These are phyloP conservation scores for Brachyrhaphis roseni DNA, from an alignment of 2,797 vertebrate genomes.

Conservation along the genomic window DNA sequence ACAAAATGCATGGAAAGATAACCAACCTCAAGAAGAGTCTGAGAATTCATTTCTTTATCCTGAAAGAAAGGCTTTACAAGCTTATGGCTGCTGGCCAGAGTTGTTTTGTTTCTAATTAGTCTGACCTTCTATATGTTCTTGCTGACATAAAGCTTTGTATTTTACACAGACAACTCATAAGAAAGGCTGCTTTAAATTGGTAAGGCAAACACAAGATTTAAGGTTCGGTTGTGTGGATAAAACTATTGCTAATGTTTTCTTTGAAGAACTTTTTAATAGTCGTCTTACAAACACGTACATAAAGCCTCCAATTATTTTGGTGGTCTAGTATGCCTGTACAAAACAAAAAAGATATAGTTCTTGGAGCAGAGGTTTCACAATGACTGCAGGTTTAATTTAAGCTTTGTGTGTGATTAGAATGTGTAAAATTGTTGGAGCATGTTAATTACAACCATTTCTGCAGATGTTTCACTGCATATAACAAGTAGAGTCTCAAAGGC, in stretches of 20 bases:
- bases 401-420: neutral
- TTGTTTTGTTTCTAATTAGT: neutral
- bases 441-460: slow-evolving; percentile 21
- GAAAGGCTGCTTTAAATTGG: neutral
- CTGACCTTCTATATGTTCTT: neutral
- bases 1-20: neutral
- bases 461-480: slow-evolving; percentile 26
- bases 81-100: neutral
- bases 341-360: neutral
- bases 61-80: neutral
- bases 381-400: neutral
- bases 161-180: neutral
- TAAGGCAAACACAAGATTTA: neutral
- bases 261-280: slow-evolving; percentile 1
- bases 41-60: neutral
- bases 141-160: neutral
- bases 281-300: neutral
- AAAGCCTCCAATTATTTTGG: neutral
- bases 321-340: neutral
- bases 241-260: neutral
- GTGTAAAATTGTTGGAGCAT: slow-evolving; percentile 13
- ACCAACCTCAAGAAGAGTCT: neutral
- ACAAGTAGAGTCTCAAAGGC: slow-evolving; percentile 39
- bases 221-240: neutral
- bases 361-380: neutral